Percentiles rank a stretch among this genome's conserved stretches.
These are phyloP conservation scores for Scaptomyza graminum DNA, from an alignment of 1,140 invertebrate species.

Conservation along the genomic window DNA sequence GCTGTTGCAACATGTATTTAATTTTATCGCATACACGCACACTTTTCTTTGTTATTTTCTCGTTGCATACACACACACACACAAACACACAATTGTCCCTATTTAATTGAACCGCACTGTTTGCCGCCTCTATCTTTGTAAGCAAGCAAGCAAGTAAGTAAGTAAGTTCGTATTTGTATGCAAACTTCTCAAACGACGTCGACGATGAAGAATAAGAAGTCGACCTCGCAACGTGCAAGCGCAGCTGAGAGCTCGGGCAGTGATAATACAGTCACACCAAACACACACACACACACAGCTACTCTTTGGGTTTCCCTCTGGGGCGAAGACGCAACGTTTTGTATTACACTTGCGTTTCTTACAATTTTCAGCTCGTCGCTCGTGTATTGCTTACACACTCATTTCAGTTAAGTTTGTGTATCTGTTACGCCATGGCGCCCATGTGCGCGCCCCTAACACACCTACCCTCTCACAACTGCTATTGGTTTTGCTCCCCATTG, in stretches of 20 bases:
- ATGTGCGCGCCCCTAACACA: constrained; percentile 46
- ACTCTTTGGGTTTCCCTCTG: too few relatives aligned
- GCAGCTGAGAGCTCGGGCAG: constrained; percentile 58
- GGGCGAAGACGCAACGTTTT: neutral
- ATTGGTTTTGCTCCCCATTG: constrained; percentile 13
- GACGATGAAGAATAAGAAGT: neutral
- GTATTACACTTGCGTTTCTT: constrained; percentile 57
- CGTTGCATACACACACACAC: neutral
- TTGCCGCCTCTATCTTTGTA: neutral
- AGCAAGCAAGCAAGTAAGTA: neutral
- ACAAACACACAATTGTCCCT: constrained; percentile 23
- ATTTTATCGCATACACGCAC: constrained; percentile 11
- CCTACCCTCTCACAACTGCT: too few relatives aligned
- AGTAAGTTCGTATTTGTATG: constrained; percentile 29
- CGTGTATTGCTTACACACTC: constrained; percentile 76
- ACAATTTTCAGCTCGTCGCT: constrained; percentile 59
- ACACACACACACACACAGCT: neutral
- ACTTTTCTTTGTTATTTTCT: constrained; percentile 8
- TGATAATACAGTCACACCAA: constrained; percentile 50
- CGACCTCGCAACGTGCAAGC: constrained; percentile 73
- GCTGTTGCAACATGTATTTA: neutral
- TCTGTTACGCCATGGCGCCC: constrained; percentile 63
- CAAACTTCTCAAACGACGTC: constrained; percentile 16
- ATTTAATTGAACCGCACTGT: constrained; percentile 50
- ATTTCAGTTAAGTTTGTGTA: constrained; percentile 80